These are phyloP conservation scores for Tiliacea citrago DNA, from an alignment of 2,888 invertebrate genomes.

Conservation along the genomic window DNA sequence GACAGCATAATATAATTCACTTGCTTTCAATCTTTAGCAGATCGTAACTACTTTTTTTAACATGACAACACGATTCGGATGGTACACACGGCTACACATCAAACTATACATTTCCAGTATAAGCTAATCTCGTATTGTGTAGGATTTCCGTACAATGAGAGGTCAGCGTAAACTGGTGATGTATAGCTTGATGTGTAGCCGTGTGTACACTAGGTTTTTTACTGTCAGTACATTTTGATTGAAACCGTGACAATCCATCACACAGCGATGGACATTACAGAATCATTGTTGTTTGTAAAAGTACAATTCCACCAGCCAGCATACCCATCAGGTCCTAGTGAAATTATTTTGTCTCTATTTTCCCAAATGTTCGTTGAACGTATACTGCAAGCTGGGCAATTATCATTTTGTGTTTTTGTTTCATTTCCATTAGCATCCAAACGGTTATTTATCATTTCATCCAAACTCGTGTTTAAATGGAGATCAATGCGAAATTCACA, in stretches of 20 bases:
- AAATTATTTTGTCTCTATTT: constrained; percentile 30
- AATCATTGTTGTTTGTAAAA: constrained; percentile 28
- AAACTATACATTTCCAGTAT: too few species aligned
- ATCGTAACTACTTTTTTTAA: constrained; percentile 13
- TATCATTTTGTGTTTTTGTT: constrained; percentile 46
- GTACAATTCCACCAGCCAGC: constrained; percentile 13
- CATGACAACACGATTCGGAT: constrained; percentile 10
- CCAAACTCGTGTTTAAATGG: constrained; percentile 23
- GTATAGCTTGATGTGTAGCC: too few species aligned
- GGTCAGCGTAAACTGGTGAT: too few species aligned
- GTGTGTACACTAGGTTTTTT: constrained; percentile 23
- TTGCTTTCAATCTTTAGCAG: constrained; percentile 47
- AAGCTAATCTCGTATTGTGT: too few species aligned
- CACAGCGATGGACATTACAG: not conserved
- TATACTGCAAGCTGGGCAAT: constrained; percentile 11
- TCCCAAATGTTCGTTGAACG: constrained; percentile 28
- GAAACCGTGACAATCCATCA: constrained; percentile 24
- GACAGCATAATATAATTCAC: constrained; percentile 43
- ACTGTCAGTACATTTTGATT: constrained; percentile 29
- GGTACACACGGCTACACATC: too few species aligned
- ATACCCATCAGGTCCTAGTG: not conserved
- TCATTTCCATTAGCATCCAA: constrained; percentile 29
- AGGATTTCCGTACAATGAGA: too few species aligned
- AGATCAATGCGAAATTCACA: constrained; percentile 14
- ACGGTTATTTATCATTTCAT: constrained; percentile 28